Percentiles rank a stretch among this genome's conserved stretches.
Conservation (phyloP, 2,797 vertebrate species). For the Bufotes viridis region DNA sequence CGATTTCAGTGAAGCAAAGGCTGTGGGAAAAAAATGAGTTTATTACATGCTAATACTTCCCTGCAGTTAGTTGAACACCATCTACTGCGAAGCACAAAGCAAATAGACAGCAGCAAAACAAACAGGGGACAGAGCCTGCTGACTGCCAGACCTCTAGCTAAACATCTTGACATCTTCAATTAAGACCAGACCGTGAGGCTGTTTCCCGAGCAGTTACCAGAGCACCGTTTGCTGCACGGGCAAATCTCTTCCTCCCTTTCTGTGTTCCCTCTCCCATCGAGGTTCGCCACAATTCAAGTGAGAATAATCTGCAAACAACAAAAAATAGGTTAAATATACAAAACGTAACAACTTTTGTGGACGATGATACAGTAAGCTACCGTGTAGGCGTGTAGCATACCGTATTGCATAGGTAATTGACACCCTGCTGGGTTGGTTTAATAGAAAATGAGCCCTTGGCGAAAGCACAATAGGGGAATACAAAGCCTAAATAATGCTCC, state of each 20-base stretch:
- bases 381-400: too few relatives aligned
- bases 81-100: background rate
- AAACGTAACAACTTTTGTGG: too few relatives aligned
- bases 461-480: background rate
- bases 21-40: background rate
- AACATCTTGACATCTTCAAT: conserved; percentile 25
- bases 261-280: background rate
- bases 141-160: background rate
- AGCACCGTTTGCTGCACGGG: background rate
- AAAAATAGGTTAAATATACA: too few relatives aligned
- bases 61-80: background rate
- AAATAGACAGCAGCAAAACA: background rate
- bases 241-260: conserved; percentile 9
- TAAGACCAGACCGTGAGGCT: conserved; percentile 17
- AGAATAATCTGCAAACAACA: too few relatives aligned
- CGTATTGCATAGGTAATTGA: too few relatives aligned
- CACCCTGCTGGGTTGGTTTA: too few relatives aligned
- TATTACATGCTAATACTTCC: background rate
- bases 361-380: too few relatives aligned
- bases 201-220: conserved; percentile 24
- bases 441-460: background rate
- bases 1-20: background rate
- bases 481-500: background rate
- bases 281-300: background rate
- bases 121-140: background rate